Base-by-base conservation (phyloP, 2,797 vertebrate species). In the Dermochelys coriacea region DNA sequence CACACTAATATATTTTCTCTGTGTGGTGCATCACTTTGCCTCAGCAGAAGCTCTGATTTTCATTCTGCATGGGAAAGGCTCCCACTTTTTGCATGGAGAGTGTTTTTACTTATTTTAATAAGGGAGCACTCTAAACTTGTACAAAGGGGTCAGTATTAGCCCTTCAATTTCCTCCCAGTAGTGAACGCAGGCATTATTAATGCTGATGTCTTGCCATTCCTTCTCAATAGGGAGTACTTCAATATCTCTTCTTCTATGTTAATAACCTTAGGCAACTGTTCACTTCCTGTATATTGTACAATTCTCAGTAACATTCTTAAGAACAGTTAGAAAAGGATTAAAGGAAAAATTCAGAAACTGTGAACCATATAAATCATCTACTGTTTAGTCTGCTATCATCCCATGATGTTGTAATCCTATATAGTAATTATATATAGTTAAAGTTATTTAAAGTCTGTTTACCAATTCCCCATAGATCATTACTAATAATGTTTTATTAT, bases 111-210 rank as follows among this genome's bases (percentile, higher is more conserved):
- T 81, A 10, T 90, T 85, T 93, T 75, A 89, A 84, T 4, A 5
- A 41, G 50, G 15, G 71, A 78, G 4, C 57, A n/a, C 34, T 89
- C 87, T 74, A 68, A 59, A 31, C 29, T 11, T 74, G 59, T 37
- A 85, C 2, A 0, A 34, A 93, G 85, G 41, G 37, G 37, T 14
- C 9, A 15, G 47, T 2, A 3, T 0, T 8, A 90, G 47, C 18
- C 1, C 23, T 90, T 75, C 3, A 8, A 12, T 49, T 94, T 85
- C 34, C 45, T 92, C 29, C 25, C 34, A 2, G 34, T 51, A 31
- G 82, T 50, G 41, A 87, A 91, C 51, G 7, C 19, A 89, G 71
- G 5, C 21, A 74, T 93, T 95, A 96, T 94, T 77, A 88, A 93
- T 54, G 59, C 21, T 12, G 0, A 0, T 59, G 47, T 84, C 54